A percentile compares a stretch with the other conserved stretches of the same genome.
phyloP scores from a whole-genome alignment of 1,140 invertebrate genomes.

The Tribolium madens region DNA sequence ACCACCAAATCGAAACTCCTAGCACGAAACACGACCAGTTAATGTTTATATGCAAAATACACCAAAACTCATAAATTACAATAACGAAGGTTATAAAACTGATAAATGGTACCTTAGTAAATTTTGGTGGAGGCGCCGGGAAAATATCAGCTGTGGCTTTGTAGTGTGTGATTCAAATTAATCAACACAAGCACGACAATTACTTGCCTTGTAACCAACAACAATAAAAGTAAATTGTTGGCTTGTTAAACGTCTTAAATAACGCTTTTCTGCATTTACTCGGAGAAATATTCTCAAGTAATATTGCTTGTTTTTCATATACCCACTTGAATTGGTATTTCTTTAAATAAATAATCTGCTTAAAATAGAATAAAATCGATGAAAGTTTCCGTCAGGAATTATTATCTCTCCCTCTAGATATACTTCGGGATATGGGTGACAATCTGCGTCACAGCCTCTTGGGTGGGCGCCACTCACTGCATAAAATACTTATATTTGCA shows the following conservation, averaged over 20 bases:
- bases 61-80: conserved; percentile 13
- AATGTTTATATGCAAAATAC: conserved; percentile 26
- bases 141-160: conserved; percentile 1
- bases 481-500: conserved; percentile 86
- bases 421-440: conserved; percentile 90
- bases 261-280: not conserved
- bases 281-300: no score
- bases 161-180: conserved; percentile 16
- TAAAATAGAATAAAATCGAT: not conserved
- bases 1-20: conserved; percentile 8
- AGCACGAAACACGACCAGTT: not conserved
- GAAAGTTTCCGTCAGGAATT: not conserved
- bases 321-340: not conserved
- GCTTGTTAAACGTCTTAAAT: not conserved
- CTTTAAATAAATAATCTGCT: not conserved
- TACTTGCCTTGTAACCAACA: not conserved
- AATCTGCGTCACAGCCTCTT: conserved; percentile 84
- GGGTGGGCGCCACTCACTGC: conserved; percentile 89
- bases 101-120: conserved; percentile 11
- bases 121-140: conserved; percentile 41
- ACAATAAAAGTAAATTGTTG: not conserved
- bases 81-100: conserved; percentile 25
- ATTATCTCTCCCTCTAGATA: conserved; percentile 72
- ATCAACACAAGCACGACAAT: not conserved
- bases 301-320: no score